phyloP scores from a whole-genome alignment of 2,888 invertebrate species.

The Phoenoteleia sp. region DNA sequence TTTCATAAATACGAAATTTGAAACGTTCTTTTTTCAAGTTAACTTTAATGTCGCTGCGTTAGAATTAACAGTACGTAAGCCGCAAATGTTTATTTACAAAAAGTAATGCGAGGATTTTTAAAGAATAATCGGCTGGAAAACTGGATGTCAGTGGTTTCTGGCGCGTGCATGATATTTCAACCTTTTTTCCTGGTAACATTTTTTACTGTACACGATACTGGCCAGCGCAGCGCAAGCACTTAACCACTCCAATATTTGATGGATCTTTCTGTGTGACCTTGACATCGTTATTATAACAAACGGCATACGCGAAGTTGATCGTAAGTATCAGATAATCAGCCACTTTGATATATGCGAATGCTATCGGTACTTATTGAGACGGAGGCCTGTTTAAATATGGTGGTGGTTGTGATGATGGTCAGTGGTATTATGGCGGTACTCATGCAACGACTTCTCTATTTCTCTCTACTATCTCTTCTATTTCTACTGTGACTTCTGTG shows the following conservation, averaged over 20 bases:
- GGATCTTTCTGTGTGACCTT: slow-evolving; percentile 63
- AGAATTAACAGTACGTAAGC: too few species aligned
- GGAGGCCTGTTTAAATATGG: slow-evolving; percentile 51
- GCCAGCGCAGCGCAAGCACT: slow-evolving; percentile 63
- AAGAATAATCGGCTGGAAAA: slow-evolving; percentile 23
- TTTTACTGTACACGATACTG: slow-evolving; percentile 49
- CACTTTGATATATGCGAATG: slow-evolving; percentile 59
- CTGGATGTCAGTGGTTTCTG: neutral
- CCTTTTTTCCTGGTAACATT: slow-evolving; percentile 34
- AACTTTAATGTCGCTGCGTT: too few species aligned
- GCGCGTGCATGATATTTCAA: slow-evolving; percentile 45
- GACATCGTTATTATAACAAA: slow-evolving; percentile 49
- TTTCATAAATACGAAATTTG: too few species aligned
- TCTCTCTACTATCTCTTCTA: neutral
- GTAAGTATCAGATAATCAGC: slow-evolving; percentile 64
- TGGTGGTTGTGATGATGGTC: slow-evolving; percentile 63
- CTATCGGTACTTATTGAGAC: slow-evolving; percentile 52
- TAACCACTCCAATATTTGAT: slow-evolving; percentile 59
- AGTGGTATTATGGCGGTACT: slow-evolving; percentile 46
- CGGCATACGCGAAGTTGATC: slow-evolving; percentile 56
- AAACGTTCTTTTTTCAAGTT: too few species aligned
- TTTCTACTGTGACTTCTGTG: slow-evolving; percentile 22
- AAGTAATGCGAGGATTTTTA: slow-evolving; percentile 30
- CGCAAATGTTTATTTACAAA: slow-evolving; percentile 2
- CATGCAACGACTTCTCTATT: neutral